Base-by-base conservation (phyloP, 2,888 invertebrate genomes). In the Gandaritis pyraliata region DNA sequence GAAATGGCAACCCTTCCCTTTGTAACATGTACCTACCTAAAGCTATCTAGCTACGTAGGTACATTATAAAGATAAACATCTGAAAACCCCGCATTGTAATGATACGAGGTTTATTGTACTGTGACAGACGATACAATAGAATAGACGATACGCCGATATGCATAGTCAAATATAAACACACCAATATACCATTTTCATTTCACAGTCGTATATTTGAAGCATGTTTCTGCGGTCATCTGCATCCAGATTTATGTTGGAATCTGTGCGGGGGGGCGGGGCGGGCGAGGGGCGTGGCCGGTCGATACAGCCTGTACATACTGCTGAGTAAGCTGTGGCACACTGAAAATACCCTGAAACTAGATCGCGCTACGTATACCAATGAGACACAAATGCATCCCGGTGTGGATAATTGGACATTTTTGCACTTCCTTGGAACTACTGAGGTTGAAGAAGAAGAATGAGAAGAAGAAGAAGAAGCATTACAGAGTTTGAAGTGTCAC, bases 271-370 rank as follows among this genome's bases (percentile, higher is more conserved):
- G 50, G 15, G 49, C 38, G 59, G 49, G 61, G 51, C 55, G 68
- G 67, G 67, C 64, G 58, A 66, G 64, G 61, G 70, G 70, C 70
- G 70, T 66, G 70, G 70, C 61, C 65, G 70, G 56, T 70, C 70
- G 70, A 70, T 70, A 70, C 68, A 51, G 53, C 43, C 41, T 54
- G 54, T 43, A 16, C 56, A 10, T 13, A 63, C 60, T 43, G 58
- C 58, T 36, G 11, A 15, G 13, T 46, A 43, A 16, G 12, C 65
- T 61, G 65, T 59, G 61, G 33, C 50, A 23, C 36, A 13, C 38
- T 62, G 50, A 61, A 60, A 58, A 51, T 60, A 52, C 57, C 4
- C 56, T 48, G 43, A 57, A 57, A 61, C 30, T 39, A 8, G 39
- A 46, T 12, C 58, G 39, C 15, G 41, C 39, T 18, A 50, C 18